Evolutionary conservation across 2,113 vertebrate species (phyloP).

Genomic region (Lontra canadensis): DNA sequence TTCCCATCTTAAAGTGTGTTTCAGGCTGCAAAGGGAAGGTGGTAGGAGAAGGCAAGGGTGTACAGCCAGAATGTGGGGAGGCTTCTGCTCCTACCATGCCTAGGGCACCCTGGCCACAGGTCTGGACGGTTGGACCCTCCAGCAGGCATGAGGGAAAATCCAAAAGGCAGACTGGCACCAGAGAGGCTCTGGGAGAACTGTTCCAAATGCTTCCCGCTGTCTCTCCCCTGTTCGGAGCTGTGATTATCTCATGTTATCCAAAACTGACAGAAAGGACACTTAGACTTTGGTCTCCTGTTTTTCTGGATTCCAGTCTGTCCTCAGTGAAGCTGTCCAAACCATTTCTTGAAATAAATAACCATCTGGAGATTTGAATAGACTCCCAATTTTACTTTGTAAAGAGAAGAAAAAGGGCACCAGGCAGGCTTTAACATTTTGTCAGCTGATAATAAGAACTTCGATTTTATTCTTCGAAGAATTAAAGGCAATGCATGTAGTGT

Average conservation of each 20-base stretch:
- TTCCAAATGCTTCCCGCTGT: not conserved
- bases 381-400: slow-evolving; percentile 10
- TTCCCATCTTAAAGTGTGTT: not conserved
- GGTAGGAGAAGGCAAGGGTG: not conserved
- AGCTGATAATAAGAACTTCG: not conserved
- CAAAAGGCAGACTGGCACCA: not conserved
- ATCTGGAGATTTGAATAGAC: not conserved
- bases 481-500: not conserved
- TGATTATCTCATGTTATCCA: not conserved
- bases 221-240: not conserved
- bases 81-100: rapidly evolving
- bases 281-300: not conserved
- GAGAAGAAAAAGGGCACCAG: not conserved
- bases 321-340: not conserved
- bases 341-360: not conserved
- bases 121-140: not conserved
- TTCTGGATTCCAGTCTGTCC: not conserved
- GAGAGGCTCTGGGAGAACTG: not conserved
- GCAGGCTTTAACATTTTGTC: not conserved
- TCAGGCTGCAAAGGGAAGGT: not conserved
- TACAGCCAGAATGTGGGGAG: no score
- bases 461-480: slow-evolving; percentile 17
- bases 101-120: no score
- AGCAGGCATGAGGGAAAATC: not conserved
- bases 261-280: not conserved